These are phyloP conservation scores for Salminus brasiliensis DNA, from an alignment of 2,113 vertebrate species.

Conservation along the genomic window DNA sequence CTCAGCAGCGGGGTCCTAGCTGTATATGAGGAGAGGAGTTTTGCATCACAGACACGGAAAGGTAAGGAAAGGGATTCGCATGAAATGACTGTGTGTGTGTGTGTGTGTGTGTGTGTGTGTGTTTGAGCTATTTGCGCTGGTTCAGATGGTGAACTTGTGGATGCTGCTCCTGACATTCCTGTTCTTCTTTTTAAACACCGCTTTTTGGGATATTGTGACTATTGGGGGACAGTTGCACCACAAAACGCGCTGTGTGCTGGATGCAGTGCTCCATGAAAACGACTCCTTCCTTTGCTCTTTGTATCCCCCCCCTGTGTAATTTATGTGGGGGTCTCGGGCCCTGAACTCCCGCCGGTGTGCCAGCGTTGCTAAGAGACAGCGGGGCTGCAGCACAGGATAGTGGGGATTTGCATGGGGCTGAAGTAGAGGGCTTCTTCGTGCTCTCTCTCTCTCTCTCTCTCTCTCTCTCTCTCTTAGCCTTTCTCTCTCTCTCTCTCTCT, in stretches of 20 bases:
- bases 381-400: conserved; percentile 33
- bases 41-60: conserved; percentile 20
- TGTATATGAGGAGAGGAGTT: background rate
- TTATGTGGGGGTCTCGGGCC: conserved; percentile 48
- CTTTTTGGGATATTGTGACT: background rate
- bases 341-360: conserved; percentile 44
- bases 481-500: too few relatives aligned
- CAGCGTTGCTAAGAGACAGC: conserved; percentile 59
- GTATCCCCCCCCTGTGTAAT: conserved; percentile 42
- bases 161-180: background rate
- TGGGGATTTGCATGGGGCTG: conserved; percentile 37
- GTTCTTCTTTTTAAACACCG: background rate
- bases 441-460: background rate
- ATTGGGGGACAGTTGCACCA: too few relatives aligned
- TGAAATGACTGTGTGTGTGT: background rate
- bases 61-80: conserved; percentile 24
- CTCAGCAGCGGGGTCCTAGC: background rate
- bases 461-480: background rate
- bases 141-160: background rate
- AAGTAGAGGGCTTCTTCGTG: conserved; percentile 16
- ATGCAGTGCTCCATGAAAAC: conserved; percentile 1
- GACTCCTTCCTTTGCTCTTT: conserved; percentile 36
- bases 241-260: background rate
- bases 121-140: background rate
- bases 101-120: too few relatives aligned